phyloP scores from a whole-genome alignment of 2,888 invertebrate species.

The Helicoverpa assulta region DNA sequence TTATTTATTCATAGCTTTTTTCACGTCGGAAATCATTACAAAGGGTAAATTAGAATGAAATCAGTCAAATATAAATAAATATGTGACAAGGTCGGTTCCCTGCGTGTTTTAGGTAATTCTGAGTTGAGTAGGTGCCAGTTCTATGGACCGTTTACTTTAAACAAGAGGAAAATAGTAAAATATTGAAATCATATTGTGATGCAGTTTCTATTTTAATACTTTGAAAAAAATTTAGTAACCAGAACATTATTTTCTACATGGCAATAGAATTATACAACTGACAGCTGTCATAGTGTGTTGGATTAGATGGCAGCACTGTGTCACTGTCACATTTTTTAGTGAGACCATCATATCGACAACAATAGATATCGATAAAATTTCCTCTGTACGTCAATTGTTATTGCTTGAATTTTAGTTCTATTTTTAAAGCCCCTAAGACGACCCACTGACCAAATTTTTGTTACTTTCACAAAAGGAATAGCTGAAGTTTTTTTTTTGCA shows the following conservation, averaged over 20 bases:
- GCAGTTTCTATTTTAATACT: no score
- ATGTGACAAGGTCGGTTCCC: constrained; percentile 3
- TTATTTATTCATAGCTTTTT: constrained; percentile 23
- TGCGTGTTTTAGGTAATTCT: background rate
- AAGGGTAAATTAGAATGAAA: constrained; percentile 22
- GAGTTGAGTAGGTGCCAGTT: background rate
- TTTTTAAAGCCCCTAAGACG: no score
- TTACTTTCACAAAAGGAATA: no score
- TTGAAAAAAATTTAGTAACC: no score
- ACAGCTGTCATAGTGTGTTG: constrained; percentile 28
- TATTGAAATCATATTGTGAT: no score
- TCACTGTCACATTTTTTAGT: constrained; percentile 26
- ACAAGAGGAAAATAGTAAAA: no score
- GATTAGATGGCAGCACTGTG: constrained; percentile 42
- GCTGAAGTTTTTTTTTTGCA: no score
- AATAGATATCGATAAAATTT: constrained; percentile 20
- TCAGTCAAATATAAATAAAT: constrained; percentile 12
- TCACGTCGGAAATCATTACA: constrained; percentile 24
- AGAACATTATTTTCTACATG: constrained; percentile 4
- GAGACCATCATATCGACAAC: constrained; percentile 17
- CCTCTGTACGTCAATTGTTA: background rate
- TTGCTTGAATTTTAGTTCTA: no score
- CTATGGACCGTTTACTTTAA: background rate
- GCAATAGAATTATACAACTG: constrained; percentile 20
- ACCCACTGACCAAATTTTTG: no score